Evolutionary conservation across 2,113 vertebrate species (phyloP).

Genomic region (Patagioenas fasciata): DNA sequence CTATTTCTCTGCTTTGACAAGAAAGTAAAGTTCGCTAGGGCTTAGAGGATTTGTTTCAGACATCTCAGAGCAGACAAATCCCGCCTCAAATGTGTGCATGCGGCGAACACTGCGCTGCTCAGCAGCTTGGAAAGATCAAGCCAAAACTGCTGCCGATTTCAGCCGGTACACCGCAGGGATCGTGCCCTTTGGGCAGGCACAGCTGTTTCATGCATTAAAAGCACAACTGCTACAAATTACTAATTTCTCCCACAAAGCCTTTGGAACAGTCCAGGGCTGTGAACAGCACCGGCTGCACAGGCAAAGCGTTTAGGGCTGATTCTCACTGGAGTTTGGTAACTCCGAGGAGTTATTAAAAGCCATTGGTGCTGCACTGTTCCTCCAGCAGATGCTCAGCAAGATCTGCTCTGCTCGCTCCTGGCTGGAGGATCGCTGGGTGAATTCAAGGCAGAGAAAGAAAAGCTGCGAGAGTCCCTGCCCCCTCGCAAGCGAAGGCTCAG

Average conservation of each 20-base stretch:
- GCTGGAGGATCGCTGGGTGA: not conserved
- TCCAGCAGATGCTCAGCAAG: constrained; percentile 3
- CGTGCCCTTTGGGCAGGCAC: not conserved
- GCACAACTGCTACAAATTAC: not conserved
- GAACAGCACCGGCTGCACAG: not conserved
- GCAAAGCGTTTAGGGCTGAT: not conserved
- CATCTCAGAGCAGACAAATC: not conserved
- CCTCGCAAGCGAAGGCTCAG: not conserved
- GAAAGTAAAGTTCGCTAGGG: not conserved
- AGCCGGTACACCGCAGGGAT: accelerated
- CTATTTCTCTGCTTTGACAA: not conserved
- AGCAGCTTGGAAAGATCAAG: not conserved
- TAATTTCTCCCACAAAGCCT: not conserved
- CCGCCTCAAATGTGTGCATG: not conserved
- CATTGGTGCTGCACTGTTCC: not conserved
- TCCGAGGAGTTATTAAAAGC: not conserved
- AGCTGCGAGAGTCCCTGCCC: constrained; percentile 4
- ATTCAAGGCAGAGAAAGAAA: not conserved
- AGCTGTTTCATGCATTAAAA: not conserved
- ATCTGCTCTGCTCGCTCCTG: not conserved
- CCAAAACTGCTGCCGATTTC: not conserved
- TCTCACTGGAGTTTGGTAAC: not conserved
- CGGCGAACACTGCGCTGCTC: not conserved
- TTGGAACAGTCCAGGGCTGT: not conserved
- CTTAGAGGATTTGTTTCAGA: not conserved